Base-by-base conservation (phyloP, 2,113 vertebrate species). In the Perca fluviatilis region DNA sequence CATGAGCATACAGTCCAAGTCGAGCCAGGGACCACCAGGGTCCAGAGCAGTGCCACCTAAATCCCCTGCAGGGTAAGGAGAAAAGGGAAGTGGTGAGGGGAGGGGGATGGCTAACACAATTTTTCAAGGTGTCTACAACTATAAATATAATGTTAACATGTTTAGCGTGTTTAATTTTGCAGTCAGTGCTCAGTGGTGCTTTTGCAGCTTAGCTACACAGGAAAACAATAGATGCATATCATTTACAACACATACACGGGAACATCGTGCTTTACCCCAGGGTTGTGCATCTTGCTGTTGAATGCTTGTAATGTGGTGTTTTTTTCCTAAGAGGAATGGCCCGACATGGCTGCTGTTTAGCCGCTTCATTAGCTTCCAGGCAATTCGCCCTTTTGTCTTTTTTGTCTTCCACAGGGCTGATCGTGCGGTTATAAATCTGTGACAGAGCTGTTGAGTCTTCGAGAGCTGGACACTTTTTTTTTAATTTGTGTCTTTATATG, bases 1-100 rank as follows among this genome's bases (percentile, higher is more conserved):
- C 51, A 85, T 97, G 94, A 96, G 63, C 92, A 92, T 97, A 77
- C 97, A 98, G 67, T 88, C 95, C 2, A 99, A 98, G 93, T 90
- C 94, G 0, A 84, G 89, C 21, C 92, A 92, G 14, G 96, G 91
- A 15, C 83, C 94, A 0, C 74, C 95, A 1, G 96, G 97, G 77
- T 91, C 95, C 86, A 95, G 98, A 88, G 88, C 93, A 18, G 95
- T 78, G 4, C 96, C 96, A 18, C 97, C 96, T 80, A 97, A 96
- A 83, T 97, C 97, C 53, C 23, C 93, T 36, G 69, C 95, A 7
- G 96, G 97, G 98, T 90, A 75, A 89, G 78, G 75, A 50, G 1
- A 21, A 30, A 53, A 64, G 36, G 4, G 49, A 50, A 50, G 10
- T 10, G 40, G 40, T 10, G 9, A 40, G 40, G 25, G 12, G 25